Evolutionary conservation across 2,797 vertebrate genomes (phyloP).

Genomic region (Etheostoma perlongum): DNA sequence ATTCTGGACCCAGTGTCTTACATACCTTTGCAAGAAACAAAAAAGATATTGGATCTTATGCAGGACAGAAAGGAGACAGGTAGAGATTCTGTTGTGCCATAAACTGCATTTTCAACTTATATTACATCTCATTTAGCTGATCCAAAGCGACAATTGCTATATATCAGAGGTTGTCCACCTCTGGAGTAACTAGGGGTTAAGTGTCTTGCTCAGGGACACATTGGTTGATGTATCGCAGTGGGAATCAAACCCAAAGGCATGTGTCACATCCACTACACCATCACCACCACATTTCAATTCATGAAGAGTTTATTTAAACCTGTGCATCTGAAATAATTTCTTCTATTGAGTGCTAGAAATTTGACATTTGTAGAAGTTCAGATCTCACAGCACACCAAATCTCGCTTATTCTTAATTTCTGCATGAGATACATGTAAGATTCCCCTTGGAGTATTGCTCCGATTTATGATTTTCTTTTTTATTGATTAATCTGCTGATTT

Average conservation of each 20-base stretch:
- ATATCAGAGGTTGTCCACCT: too few species aligned
- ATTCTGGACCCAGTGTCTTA: conserved; percentile 41
- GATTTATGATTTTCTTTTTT: neutral
- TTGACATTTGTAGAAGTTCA: too few species aligned
- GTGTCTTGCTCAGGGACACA: too few species aligned
- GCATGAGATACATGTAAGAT: neutral
- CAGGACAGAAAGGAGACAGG: conserved; percentile 62
- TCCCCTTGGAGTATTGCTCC: too few species aligned
- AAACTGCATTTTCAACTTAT: neutral
- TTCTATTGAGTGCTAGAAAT: neutral
- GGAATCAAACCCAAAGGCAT: too few species aligned
- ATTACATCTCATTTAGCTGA: too few species aligned
- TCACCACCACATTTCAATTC: neutral
- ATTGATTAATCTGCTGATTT: neutral
- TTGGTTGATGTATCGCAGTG: too few species aligned
- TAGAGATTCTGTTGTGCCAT: conserved; percentile 8
- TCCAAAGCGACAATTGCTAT: too few species aligned
- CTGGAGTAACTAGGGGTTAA: too few species aligned
- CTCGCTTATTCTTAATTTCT: neutral
- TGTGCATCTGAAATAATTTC: neutral
- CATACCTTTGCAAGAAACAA: conserved; percentile 82
- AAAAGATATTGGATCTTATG: conserved; percentile 81
- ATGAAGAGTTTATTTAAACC: neutral
- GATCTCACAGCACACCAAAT: too few species aligned
- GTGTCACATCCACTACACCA: too few species aligned